A percentile compares a stretch with the other conserved stretches of the same genome.
Evolutionary conservation across 2,113 vertebrate genomes (phyloP).

Genomic region (Bambusicola thoracicus): DNA sequence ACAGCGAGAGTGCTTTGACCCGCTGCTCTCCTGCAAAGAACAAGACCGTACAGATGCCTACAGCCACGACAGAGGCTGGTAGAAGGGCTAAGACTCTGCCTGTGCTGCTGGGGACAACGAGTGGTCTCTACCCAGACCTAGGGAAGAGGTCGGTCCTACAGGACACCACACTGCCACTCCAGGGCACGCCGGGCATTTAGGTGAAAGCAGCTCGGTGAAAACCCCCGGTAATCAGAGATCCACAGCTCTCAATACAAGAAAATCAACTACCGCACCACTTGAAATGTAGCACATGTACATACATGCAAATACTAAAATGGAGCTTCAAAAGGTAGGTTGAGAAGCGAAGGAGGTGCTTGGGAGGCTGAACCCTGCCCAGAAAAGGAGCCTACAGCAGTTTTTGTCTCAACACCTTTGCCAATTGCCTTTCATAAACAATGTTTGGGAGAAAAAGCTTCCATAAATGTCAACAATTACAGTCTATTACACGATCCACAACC

Average conservation of each 20-base stretch:
- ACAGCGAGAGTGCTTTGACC: not conserved
- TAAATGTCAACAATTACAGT: slow-evolving; percentile 50
- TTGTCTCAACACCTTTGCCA: slow-evolving; percentile 42
- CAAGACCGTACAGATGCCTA: not conserved
- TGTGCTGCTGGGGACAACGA: not conserved
- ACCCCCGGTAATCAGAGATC: slow-evolving; percentile 47
- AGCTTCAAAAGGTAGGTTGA: slow-evolving; percentile 47
- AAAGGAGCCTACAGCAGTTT: slow-evolving; percentile 65
- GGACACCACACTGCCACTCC: not conserved
- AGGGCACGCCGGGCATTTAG: not conserved
- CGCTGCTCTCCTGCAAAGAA: not conserved
- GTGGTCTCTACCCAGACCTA: not conserved
- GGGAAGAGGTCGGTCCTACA: accelerated
- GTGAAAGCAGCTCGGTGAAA: slow-evolving; percentile 34
- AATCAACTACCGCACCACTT: slow-evolving; percentile 41
- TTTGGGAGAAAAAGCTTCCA: slow-evolving; percentile 41
- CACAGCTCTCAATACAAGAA: slow-evolving; percentile 45
- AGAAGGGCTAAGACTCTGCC: not conserved
- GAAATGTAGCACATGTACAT: slow-evolving; percentile 48
- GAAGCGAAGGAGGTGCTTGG: slow-evolving; percentile 24
- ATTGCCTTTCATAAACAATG: slow-evolving; percentile 57
- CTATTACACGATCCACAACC: slow-evolving; percentile 33
- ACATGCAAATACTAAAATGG: slow-evolving; percentile 61
- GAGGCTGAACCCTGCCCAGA: slow-evolving; percentile 29
- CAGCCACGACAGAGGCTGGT: not conserved